These are phyloP conservation scores for Osmerus eperlanus DNA, from an alignment of 2,113 vertebrate species.

Conservation along the genomic window DNA sequence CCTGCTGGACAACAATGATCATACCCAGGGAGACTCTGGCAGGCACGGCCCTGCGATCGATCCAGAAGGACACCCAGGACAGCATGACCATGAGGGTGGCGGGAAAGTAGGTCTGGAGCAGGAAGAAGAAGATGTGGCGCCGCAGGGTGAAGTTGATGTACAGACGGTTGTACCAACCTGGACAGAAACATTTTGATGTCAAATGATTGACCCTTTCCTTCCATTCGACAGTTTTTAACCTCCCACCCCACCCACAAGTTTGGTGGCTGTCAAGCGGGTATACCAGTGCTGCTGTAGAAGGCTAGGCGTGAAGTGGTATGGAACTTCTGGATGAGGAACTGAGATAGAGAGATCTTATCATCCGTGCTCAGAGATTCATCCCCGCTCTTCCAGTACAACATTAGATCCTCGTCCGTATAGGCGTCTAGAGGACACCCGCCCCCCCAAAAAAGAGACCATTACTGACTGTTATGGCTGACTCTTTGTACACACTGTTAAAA, in stretches of 20 bases:
- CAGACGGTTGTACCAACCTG: slow-evolving; percentile 95
- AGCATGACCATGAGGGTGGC: slow-evolving; percentile 94
- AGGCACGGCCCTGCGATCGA: slow-evolving; percentile 87
- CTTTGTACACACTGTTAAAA: too few relatives aligned
- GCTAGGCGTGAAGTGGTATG: slow-evolving; percentile 93
- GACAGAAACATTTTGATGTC: slow-evolving; percentile 7
- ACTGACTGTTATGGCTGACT: too few relatives aligned
- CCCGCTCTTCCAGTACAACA: slow-evolving; percentile 97
- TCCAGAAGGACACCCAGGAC: slow-evolving; percentile 97
- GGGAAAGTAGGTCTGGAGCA: slow-evolving; percentile 93
- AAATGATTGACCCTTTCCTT: neutral
- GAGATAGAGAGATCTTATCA: slow-evolving; percentile 93
- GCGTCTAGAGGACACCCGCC: slow-evolving; percentile 75
- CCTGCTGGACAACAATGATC: slow-evolving; percentile 1
- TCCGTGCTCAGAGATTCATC: slow-evolving; percentile 93
- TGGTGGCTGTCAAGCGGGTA: neutral
- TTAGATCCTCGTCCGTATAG: slow-evolving; percentile 96
- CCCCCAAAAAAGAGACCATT: neutral
- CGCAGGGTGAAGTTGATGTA: slow-evolving; percentile 92
- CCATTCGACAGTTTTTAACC: neutral
- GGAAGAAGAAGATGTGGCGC: slow-evolving; percentile 94
- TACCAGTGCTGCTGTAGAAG: slow-evolving; percentile 98
- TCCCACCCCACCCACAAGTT: neutral
- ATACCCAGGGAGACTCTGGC: slow-evolving; percentile 94
- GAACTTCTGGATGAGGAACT: slow-evolving; percentile 97